Conservation (phyloP, 2,797 vertebrate genomes). For the Hafferia zeledoni region DNA sequence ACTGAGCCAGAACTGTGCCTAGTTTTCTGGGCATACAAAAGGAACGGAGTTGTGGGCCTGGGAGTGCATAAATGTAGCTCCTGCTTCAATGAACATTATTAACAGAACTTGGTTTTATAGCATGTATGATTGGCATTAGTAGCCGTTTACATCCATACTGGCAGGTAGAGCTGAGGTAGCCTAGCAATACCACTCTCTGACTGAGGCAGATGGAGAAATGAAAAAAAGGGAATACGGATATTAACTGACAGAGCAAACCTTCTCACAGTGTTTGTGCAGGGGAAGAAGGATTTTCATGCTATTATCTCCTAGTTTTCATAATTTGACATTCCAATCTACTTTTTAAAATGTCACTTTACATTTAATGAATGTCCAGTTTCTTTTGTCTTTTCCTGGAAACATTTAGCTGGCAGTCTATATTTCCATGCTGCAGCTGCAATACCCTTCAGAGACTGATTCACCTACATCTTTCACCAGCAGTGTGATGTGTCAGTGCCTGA, state of each 20-base stretch:
- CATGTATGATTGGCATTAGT: background rate
- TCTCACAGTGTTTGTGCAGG: background rate
- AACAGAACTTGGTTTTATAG: background rate
- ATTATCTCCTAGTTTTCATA: background rate
- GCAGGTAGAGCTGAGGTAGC: background rate
- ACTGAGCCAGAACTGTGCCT: background rate
- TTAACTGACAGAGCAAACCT: background rate
- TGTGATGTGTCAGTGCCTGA: background rate
- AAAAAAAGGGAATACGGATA: background rate
- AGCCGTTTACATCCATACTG: background rate
- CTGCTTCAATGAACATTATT: background rate
- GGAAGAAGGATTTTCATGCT: background rate
- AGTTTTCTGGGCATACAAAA: background rate
- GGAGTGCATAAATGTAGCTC: background rate
- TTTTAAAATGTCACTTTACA: background rate
- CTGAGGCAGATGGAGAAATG: background rate
- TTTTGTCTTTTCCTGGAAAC: background rate
- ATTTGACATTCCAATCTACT: background rate
- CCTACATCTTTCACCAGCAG: background rate
- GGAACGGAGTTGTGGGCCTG: background rate
- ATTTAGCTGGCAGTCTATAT: background rate
- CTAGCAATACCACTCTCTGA: background rate
- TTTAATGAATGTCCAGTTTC: background rate
- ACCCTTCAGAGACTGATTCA: background rate
- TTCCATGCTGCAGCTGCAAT: background rate